Conservation (phyloP, 1,140 invertebrate species). For the Trigoniulus corallinus region DNA sequence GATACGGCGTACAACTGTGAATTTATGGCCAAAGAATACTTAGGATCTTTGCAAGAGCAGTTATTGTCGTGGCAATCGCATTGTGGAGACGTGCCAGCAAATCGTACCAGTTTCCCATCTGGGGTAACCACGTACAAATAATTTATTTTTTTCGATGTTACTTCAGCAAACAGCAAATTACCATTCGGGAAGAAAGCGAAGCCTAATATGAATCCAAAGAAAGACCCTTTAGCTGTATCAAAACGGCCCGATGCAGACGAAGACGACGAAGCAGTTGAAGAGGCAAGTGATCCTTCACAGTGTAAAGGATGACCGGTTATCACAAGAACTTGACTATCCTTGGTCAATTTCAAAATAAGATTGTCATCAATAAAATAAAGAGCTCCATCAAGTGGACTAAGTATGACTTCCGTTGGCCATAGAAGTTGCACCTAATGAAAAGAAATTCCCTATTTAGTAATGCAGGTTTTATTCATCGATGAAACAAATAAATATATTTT, state of each 20-base stretch:
- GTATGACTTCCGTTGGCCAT: conserved; percentile 84
- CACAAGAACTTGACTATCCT: conserved; percentile 59
- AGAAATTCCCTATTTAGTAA: not conserved
- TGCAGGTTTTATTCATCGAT: not conserved
- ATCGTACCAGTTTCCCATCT: conserved; percentile 29
- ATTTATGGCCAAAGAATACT: conserved; percentile 64
- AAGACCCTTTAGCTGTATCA: not conserved
- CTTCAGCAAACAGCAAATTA: conserved; percentile 83
- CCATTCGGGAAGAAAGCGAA: conserved; percentile 83
- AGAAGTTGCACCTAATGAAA: conserved; percentile 54
- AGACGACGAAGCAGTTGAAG: conserved; percentile 26
- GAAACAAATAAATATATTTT: not conserved
- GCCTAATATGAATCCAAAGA: conserved; percentile 12
- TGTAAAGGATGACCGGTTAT: conserved; percentile 81
- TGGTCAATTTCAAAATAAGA: conserved; percentile 76
- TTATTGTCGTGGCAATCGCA: conserved; percentile 28
- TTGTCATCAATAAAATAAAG: conserved; percentile 91
- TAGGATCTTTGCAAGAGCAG: conserved; percentile 25
- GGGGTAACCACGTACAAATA: conserved; percentile 48
- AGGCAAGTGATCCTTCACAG: conserved; percentile 31
- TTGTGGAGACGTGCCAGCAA: conserved; percentile 29
- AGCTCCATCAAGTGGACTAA: conserved; percentile 83
- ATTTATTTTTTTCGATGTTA: conserved; percentile 74
- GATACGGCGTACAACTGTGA: conserved; percentile 80
- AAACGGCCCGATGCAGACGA: conserved; percentile 21